Base-by-base conservation (phyloP, 2,888 invertebrate species). In the Lamproptera curius region DNA sequence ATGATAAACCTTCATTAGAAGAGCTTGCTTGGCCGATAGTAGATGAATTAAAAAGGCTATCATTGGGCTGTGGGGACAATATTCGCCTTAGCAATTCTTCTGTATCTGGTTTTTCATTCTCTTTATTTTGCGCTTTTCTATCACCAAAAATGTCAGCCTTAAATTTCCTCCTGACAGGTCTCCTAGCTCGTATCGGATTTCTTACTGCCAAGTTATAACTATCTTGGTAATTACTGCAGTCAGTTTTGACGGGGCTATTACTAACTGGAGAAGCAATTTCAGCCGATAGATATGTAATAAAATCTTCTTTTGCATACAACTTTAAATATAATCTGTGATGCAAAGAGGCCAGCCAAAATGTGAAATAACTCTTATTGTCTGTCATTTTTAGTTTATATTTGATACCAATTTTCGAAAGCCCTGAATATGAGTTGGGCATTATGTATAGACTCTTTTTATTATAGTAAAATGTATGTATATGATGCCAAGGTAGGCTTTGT, bases 251-350 rank as follows among this genome's bases (percentile, higher is more conserved):
- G 17, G 77, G 72, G 53, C 67, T 70, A 16, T 58, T 67, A 58
- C 70, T 64, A 31, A 89, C 54, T 8, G 90, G 90, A 53, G 89
- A 86, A 55, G 89, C 89, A 51, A 91, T 80, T 66, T 91, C 91
- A 69, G 89, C 88, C 36, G 92, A 90, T 64, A 92, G 80, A 57
- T 89, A 89, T 67, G 90, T 90, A 31, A 92, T 82, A 45, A 93
- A 93, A 52, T 92, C 91, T 53, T 92, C 91, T 68, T 94, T 93
- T 34, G 92, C 91, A 67, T 93, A 90, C 41, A 94, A 76, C 64
- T 92, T 91, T 61, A 93, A 84, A 77, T 93, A 94, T 71, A 94
- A 90, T 68, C 93, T 91, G 68, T 94, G 94, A 70, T 94, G 94
- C 37, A 94, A 75, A n/a, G 94, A 94, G 8, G 93, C 93, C 51